Evolutionary conservation across 2,888 invertebrate species (phyloP).

Genomic region (Cerastoderma edule): DNA sequence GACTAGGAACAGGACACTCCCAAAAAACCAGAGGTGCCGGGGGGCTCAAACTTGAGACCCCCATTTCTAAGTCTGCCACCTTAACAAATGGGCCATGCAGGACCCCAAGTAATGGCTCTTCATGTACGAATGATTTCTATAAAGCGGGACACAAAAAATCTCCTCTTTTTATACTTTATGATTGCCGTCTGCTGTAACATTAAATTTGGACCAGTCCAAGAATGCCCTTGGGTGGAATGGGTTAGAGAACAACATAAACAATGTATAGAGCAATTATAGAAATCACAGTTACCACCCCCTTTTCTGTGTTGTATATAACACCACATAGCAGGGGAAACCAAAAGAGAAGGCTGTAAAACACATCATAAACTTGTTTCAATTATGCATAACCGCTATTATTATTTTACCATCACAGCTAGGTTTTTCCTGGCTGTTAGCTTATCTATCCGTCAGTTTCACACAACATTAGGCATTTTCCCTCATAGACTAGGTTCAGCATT

Average conservation of each 20-base stretch:
- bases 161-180: no score
- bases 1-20: no score
- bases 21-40: no score
- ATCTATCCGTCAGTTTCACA: background rate
- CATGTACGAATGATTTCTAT: no score
- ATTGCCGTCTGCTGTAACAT: no score
- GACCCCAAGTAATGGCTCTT: no score
- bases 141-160: no score
- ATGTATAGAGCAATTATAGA: background rate
- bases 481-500: no score
- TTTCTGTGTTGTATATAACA: background rate
- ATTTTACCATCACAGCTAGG: slow-evolving; percentile 23
- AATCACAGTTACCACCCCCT: background rate
- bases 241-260: background rate
- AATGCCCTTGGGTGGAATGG: background rate
- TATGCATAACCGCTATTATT: slow-evolving; percentile 27
- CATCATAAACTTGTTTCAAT: slow-evolving; percentile 25
- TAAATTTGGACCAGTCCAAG: no score
- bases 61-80: no score
- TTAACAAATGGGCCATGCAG: no score
- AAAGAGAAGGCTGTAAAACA: background rate
- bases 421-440: background rate
- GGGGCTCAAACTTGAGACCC: no score
- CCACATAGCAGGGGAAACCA: background rate
- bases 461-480: slow-evolving; percentile 21